These are phyloP conservation scores for Eudyptes chrysolophus DNA, from an alignment of 2,113 vertebrate species.

Conservation along the genomic window DNA sequence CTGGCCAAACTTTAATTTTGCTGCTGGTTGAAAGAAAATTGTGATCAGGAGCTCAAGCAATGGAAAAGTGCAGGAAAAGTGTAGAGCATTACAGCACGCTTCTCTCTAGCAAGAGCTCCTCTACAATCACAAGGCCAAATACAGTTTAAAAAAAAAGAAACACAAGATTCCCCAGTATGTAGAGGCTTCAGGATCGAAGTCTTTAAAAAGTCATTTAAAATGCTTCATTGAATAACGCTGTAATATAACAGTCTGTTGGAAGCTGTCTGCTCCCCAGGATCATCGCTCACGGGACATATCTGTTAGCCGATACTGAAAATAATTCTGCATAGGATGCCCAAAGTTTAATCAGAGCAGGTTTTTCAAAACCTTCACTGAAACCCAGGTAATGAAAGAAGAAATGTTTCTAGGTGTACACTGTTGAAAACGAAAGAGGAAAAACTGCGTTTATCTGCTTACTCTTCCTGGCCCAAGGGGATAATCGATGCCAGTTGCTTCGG, in stretches of 20 bases:
- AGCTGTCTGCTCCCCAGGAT: neutral
- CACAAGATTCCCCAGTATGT: neutral
- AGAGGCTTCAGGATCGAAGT: neutral
- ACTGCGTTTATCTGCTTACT: neutral
- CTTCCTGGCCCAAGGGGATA: neutral
- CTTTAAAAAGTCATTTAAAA: neutral
- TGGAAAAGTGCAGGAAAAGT: neutral
- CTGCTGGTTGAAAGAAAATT: neutral
- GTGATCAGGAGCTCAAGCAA: neutral
- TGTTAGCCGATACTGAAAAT: neutral
- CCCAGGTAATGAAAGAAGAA: neutral
- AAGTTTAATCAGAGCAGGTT: neutral
- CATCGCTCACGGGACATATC: accelerated
- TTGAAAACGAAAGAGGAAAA: neutral
- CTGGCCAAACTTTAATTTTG: neutral
- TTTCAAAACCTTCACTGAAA: neutral
- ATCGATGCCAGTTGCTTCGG: accelerated
- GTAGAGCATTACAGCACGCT: neutral
- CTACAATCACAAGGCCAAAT: neutral
- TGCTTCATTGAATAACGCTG: neutral
- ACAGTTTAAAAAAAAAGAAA: neutral
- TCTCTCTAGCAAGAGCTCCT: neutral
- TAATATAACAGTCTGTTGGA: neutral
- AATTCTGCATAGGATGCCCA: neutral
- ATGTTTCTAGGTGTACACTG: neutral